Conservation (phyloP, 2,888 invertebrate genomes). For the Clunio marinus region DNA sequence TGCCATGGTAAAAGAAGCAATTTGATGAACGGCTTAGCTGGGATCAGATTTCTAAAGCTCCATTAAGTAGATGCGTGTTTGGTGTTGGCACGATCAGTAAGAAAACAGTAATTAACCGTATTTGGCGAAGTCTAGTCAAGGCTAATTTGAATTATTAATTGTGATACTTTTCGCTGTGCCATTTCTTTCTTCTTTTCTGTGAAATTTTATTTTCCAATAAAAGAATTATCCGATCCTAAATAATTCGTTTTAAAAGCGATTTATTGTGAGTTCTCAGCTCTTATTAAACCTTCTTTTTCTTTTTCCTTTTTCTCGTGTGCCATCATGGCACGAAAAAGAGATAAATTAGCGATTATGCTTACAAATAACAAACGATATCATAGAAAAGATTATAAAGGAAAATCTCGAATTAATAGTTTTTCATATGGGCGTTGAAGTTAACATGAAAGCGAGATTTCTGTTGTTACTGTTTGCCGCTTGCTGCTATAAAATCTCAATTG, state of each 20-base stretch:
- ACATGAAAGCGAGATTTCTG: too few relatives aligned
- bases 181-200: not conserved
- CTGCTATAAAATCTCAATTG: not conserved
- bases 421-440: slow-evolving; percentile 24
- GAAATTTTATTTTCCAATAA: slow-evolving; percentile 1
- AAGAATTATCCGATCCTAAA: not conserved
- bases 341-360: slow-evolving; percentile 36
- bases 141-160: slow-evolving; percentile 34
- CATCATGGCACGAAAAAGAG: not conserved
- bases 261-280: not conserved
- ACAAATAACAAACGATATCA: slow-evolving; percentile 13
- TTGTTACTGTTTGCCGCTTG: too few relatives aligned
- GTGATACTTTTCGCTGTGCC: slow-evolving; percentile 16
- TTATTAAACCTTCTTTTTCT: not conserved
- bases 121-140: slow-evolving; percentile 9
- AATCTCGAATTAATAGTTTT: slow-evolving; percentile 13
- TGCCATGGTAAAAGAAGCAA: too few relatives aligned
- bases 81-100: not conserved
- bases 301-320: not conserved
- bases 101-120: slow-evolving; percentile 28
- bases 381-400: not conserved
- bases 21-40: not conserved
- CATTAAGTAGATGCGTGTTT: slow-evolving; percentile 4
- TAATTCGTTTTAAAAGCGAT: slow-evolving; percentile 21
- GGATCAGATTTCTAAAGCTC: slow-evolving; percentile 9